Base-by-base conservation (phyloP, 1,140 invertebrate species). In the Tetranychus cinnabarinus region DNA sequence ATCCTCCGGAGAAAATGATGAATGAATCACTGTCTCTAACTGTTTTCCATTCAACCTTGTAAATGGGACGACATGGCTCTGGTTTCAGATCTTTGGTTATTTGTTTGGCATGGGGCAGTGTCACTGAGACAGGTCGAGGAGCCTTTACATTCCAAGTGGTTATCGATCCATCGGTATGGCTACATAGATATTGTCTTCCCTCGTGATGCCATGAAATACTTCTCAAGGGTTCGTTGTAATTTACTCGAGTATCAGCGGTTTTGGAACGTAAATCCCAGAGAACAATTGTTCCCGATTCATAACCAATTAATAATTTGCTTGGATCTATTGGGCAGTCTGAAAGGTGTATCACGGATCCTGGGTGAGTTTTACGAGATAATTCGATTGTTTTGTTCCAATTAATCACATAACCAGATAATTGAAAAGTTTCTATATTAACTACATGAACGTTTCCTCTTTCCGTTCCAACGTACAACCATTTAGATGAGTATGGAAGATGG, bases 361-460 rank as follows among this genome's bases (percentile, higher is more conserved):
- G 92, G 78, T 95, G 90, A 65, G 85, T 92, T 76, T 87, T 88
- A 71, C 88, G 80, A 70, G 83, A 86, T 91, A 97, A 78, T 84
- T 97, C 95, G 73, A 98, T 98, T 67, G 92, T 89, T 79, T 99
- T 99, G 79, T 99, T 98, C 95, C 95, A 99, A 79, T 97, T 97
- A 76, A 98, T 95, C 72, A 96, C 81, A 77, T 99, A 98, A 65
- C 92, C 92, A 69, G 90, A 97, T 66, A 98, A 80, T 68, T 81
- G 78, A 75, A 97, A 97, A 68, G 84, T 85, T 74, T 96, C 92
- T 65, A 97, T 84, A 77, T 97, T 90, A 67, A 97, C 86, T 61
- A 98, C 79, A 74, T 97, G 91, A 67, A 97, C 86, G 77, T 98
- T 99, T 61, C 95, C 95, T 65, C 86, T 80, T 71, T 98, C 93